Evolutionary conservation across 1,140 invertebrate genomes (phyloP).

Genomic region (Eubasilissa regina): DNA sequence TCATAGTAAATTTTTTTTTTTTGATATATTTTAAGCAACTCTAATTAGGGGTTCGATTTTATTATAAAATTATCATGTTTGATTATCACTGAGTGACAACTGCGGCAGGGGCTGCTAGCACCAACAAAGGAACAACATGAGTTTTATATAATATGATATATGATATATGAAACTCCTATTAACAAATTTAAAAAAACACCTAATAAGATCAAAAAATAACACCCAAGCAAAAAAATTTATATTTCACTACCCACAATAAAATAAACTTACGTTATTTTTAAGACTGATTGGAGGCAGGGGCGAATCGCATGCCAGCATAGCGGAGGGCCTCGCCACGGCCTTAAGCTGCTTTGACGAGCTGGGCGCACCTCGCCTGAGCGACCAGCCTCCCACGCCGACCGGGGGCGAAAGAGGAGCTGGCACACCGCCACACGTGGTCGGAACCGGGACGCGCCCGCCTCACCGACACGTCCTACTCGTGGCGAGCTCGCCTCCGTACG

Average conservation of each 20-base stretch:
- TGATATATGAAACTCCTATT: too few species aligned
- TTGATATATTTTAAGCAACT: too few species aligned
- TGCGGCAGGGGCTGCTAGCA: too few species aligned
- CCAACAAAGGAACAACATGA: too few species aligned
- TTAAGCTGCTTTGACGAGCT: slow-evolving; percentile 92
- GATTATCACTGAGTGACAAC: too few species aligned
- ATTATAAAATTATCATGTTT: too few species aligned
- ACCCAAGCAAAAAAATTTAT: too few species aligned
- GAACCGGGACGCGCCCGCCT: slow-evolving; percentile 48
- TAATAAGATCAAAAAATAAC: too few species aligned
- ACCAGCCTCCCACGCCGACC: neutral
- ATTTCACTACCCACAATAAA: neutral
- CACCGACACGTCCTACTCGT: slow-evolving; percentile 88
- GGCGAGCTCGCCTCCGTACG: slow-evolving; percentile 95
- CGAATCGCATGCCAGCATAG: slow-evolving; percentile 90
- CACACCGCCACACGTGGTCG: slow-evolving; percentile 56
- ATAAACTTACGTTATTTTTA: slow-evolving; percentile 12
- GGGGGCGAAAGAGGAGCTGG: neutral
- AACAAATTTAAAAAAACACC: too few species aligned
- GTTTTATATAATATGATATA: too few species aligned
- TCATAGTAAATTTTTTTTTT: too few species aligned
- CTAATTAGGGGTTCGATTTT: too few species aligned
- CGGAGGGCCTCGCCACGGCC: slow-evolving; percentile 91
- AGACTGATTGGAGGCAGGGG: slow-evolving; percentile 92
- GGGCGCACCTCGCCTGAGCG: slow-evolving; percentile 74